A percentile compares a stretch with the other conserved stretches of the same genome.
phyloP scores from a whole-genome alignment of 2,113 vertebrate species.

The Otolemur garnettii region DNA sequence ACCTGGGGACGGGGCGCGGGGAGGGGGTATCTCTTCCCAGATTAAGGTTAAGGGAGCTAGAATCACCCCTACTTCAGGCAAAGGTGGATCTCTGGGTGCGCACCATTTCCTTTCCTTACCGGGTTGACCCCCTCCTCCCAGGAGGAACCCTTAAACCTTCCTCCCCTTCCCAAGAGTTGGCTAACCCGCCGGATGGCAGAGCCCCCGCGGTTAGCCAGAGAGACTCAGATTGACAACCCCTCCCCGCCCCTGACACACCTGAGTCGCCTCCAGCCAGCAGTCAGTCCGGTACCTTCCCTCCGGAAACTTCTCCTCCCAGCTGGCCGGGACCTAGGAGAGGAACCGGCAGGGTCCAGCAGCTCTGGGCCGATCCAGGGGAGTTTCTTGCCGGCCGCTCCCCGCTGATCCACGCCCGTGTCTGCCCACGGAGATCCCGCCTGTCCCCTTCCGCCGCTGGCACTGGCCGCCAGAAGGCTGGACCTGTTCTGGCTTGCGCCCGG shows the following conservation, averaged over 20 bases:
- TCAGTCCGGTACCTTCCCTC: neutral
- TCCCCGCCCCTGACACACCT: constrained; percentile 58
- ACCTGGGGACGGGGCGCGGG: neutral
- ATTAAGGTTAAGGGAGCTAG: neutral
- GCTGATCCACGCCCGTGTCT: neutral
- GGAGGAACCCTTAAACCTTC: neutral
- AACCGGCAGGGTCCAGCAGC: neutral
- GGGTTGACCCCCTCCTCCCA: neutral
- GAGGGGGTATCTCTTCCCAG: neutral
- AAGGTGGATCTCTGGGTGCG: neutral
- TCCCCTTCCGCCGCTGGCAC: constrained; percentile 50
- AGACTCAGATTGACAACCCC: neutral
- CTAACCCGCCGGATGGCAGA: neutral
- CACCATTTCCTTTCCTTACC: neutral
- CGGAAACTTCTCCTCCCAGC: constrained; percentile 55
- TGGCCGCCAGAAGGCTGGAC: constrained; percentile 51
- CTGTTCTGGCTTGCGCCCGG: constrained; percentile 63
- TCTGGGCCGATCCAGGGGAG: neutral
- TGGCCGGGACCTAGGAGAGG: neutral
- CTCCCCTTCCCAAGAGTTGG: neutral
- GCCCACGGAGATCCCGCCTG: neutral
- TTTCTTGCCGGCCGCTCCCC: neutral
- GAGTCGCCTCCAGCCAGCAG: neutral
- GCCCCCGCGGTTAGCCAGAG: neutral
- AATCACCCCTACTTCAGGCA: neutral